Conservation (phyloP, 2,797 vertebrate genomes). For the Brotula barbata region DNA sequence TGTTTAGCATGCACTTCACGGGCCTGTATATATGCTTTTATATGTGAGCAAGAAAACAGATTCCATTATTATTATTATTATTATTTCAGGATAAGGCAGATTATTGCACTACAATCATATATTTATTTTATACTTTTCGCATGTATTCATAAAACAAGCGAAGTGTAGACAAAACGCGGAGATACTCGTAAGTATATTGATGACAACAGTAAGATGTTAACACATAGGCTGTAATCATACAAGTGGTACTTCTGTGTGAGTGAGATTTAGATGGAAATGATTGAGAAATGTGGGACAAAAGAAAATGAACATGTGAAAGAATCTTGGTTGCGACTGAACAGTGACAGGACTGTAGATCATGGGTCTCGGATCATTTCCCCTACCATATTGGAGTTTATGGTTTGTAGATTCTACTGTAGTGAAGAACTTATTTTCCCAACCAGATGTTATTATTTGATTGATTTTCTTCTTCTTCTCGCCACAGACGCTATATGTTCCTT, state of each 20-base stretch:
- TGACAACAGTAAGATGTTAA: conserved; percentile 30
- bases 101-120: too few species aligned
- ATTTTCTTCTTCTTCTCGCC: conserved; percentile 54
- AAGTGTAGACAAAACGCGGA: too few species aligned
- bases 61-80: too few species aligned
- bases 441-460: conserved; percentile 71
- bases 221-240: conserved; percentile 46
- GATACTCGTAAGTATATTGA: conserved; percentile 32
- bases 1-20: background rate
- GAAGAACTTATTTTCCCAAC: conserved; percentile 57
- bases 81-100: too few species aligned
- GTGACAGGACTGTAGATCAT: conserved; percentile 65
- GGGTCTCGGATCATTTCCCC: conserved; percentile 62
- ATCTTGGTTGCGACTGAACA: conserved; percentile 47
- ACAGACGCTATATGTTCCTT: conserved; percentile 34
- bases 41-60: too few species aligned
- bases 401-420: conserved; percentile 66
- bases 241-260: conserved; percentile 22
- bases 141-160: too few species aligned
- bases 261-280: conserved; percentile 36
- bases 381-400: conserved; percentile 62
- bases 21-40: background rate
- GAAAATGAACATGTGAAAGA: conserved; percentile 30
- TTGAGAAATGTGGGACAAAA: conserved; percentile 32
- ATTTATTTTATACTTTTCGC: too few species aligned